These are phyloP conservation scores for Amblyopsis rosae DNA, from an alignment of 2,113 vertebrate species.

Conservation along the genomic window DNA sequence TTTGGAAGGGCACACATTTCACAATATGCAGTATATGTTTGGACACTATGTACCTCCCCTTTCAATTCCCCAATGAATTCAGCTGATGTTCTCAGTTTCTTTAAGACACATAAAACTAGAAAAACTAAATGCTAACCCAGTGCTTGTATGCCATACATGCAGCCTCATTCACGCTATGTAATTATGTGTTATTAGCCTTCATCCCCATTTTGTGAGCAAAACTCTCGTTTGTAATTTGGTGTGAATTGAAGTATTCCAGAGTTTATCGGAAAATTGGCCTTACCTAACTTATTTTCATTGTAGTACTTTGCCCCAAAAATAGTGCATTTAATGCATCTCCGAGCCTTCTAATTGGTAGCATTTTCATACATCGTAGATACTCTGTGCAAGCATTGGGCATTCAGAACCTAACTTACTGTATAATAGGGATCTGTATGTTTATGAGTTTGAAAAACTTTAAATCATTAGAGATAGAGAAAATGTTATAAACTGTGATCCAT, in stretches of 20 bases:
- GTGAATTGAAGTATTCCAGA: slow-evolving; percentile 65
- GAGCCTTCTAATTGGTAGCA: slow-evolving; percentile 7
- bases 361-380: slow-evolving; percentile 13
- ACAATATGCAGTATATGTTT: not conserved
- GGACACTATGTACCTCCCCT: slow-evolving; percentile 1
- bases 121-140: slow-evolving; percentile 38
- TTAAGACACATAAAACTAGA: slow-evolving; percentile 49
- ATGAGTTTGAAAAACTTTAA: too few relatives aligned
- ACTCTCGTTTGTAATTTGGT: slow-evolving; percentile 64
- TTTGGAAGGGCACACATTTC: slow-evolving; percentile 7
- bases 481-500: too few relatives aligned
- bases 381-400: slow-evolving; percentile 9
- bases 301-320: slow-evolving; percentile 22
- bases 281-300: slow-evolving; percentile 26
- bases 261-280: slow-evolving; percentile 55
- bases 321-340: not conserved
- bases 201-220: slow-evolving; percentile 52
- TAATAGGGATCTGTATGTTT: not conserved
- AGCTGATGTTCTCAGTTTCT: slow-evolving; percentile 17
- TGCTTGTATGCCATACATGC: slow-evolving; percentile 55
- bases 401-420: not conserved
- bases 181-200: slow-evolving; percentile 69
- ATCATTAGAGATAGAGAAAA: not conserved
- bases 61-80: not conserved
- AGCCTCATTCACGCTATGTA: slow-evolving; percentile 61